These are phyloP conservation scores for Melipona quadrifasciata DNA, from an alignment of 1,140 invertebrate species.

Conservation along the genomic window DNA sequence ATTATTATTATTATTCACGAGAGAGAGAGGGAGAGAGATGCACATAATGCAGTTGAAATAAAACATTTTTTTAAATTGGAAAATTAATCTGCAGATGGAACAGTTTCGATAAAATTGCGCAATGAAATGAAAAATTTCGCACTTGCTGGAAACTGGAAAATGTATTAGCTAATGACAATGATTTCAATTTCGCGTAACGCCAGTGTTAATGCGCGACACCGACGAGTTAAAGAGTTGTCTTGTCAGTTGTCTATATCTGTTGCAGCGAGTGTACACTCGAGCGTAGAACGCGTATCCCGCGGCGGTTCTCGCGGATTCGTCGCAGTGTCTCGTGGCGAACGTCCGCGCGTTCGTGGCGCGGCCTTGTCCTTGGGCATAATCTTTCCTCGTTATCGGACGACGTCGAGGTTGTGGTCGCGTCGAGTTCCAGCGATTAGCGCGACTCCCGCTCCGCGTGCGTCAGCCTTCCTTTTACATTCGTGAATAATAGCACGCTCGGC, in stretches of 20 bases:
- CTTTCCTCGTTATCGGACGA: conserved; percentile 79
- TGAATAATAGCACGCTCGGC: conserved; percentile 52
- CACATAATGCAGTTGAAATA: too few relatives aligned
- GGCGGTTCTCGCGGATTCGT: conserved; percentile 51
- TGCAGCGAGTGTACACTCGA: not conserved
- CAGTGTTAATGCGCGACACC: too few relatives aligned
- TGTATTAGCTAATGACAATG: too few relatives aligned
- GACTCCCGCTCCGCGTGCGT: conserved; percentile 53
- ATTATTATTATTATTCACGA: too few relatives aligned
- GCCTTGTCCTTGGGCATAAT: conserved; percentile 81
- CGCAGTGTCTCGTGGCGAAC: conserved; percentile 11
- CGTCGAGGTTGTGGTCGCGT: conserved; percentile 70
- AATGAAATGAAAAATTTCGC: too few relatives aligned
- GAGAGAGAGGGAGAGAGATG: too few relatives aligned
- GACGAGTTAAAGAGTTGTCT: not conserved
- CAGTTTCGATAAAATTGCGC: too few relatives aligned
- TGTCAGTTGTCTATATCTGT: not conserved
- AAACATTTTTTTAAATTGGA: too few relatives aligned
- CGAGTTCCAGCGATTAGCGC: conserved; percentile 58
- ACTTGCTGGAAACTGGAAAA: too few relatives aligned
- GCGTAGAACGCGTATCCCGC: conserved; percentile 36
- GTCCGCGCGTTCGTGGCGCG: conserved; percentile 18
- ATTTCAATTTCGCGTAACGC: too few relatives aligned
- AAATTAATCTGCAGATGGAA: too few relatives aligned
- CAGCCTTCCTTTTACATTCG: conserved; percentile 65